phyloP scores from a whole-genome alignment of 2,888 invertebrate genomes.

The Rhamnusium bicolor region DNA sequence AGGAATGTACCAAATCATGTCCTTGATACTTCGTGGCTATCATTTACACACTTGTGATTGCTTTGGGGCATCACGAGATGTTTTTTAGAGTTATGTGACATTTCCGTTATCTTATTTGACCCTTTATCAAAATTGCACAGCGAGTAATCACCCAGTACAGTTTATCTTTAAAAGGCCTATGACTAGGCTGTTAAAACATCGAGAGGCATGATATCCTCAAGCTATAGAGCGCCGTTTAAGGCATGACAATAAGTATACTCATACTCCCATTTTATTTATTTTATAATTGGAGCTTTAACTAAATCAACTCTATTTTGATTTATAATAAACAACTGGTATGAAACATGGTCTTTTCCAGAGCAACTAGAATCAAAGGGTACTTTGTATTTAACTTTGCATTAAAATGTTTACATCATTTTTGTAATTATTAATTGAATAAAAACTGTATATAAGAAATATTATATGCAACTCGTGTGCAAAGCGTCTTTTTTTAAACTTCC shows the following conservation, averaged over 20 bases:
- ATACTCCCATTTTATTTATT: background rate
- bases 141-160: background rate
- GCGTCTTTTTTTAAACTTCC: too few species aligned
- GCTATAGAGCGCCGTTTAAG: background rate
- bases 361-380: too few species aligned
- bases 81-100: background rate
- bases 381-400: too few species aligned
- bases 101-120: background rate
- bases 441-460: too few species aligned
- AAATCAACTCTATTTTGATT: too few species aligned
- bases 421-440: too few species aligned
- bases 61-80: background rate
- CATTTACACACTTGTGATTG: background rate
- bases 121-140: slow-evolving; percentile 4
- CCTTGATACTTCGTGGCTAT: background rate
- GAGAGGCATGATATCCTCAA: background rate
- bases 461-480: too few species aligned
- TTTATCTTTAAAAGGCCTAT: background rate
- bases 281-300: background rate
- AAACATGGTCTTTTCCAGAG: too few species aligned
- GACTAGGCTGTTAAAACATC: background rate
- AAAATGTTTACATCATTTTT: too few species aligned
- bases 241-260: background rate
- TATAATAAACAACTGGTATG: too few species aligned
- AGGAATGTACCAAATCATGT: background rate